These are phyloP conservation scores for Melitaea athalia DNA, from an alignment of 2,888 invertebrate genomes.

Conservation along the genomic window DNA sequence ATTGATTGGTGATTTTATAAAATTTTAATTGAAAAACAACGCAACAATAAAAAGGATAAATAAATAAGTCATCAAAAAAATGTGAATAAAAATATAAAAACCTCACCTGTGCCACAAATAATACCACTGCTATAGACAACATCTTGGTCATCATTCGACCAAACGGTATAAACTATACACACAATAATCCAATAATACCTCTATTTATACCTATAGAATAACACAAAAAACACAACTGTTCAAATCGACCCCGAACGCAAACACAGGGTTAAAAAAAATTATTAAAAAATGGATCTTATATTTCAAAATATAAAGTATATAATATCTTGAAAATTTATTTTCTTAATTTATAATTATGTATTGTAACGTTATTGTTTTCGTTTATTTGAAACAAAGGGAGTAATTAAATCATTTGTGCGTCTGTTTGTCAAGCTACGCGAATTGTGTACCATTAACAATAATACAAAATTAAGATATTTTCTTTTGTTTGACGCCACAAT, in stretches of 20 bases:
- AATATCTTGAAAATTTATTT: constrained; percentile 24
- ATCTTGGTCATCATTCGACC: constrained; percentile 67
- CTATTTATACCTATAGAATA: constrained; percentile 66
- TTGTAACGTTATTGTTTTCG: constrained; percentile 33
- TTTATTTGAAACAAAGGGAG: constrained; percentile 55
- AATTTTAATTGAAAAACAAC: neutral
- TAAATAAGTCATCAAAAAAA: neutral
- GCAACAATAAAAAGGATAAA: neutral
- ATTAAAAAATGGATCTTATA: constrained; percentile 25
- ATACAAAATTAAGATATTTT: constrained; percentile 59
- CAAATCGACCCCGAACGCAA: constrained; percentile 49
- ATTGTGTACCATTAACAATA: constrained; percentile 53
- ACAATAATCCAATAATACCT: constrained; percentile 40
- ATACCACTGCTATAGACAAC: constrained; percentile 66
- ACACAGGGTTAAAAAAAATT: constrained; percentile 29
- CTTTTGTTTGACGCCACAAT: constrained; percentile 52
- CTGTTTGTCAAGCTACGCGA: constrained; percentile 45
- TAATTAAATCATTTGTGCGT: constrained; percentile 59
- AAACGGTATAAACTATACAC: constrained; percentile 78
- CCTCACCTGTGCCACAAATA: constrained; percentile 69
- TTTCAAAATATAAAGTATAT: constrained; percentile 20
- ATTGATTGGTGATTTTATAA: too few relatives aligned
- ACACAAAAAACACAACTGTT: constrained; percentile 57
- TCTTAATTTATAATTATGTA: neutral
- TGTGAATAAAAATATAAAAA: constrained; percentile 24